phyloP scores from a whole-genome alignment of 2,888 invertebrate species.

The Epicampocera succincta region DNA sequence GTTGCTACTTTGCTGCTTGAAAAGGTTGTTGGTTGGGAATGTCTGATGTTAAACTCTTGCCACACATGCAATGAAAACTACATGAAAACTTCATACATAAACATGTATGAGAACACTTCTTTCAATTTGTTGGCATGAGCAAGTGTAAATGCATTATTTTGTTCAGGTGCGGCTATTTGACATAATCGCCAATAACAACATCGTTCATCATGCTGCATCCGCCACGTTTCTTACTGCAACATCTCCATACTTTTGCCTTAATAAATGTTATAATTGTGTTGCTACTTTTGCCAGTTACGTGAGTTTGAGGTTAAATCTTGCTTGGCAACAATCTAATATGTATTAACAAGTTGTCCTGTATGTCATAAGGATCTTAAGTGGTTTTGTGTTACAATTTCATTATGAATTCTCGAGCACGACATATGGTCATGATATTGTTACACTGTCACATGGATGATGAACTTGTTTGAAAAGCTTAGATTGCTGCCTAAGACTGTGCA shows the following conservation, averaged over 20 bases:
- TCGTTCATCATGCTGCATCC: neutral
- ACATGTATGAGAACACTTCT: neutral
- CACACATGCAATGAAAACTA: constrained; percentile 6
- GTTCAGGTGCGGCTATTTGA: neutral
- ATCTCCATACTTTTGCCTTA: neutral
- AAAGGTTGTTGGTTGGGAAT: too few relatives aligned
- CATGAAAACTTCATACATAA: neutral
- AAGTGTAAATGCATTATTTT: neutral
- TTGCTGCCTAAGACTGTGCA: too few relatives aligned
- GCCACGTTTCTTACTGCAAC: neutral
- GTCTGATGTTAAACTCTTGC: neutral
- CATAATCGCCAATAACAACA: constrained; percentile 18
- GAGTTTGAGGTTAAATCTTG: neutral
- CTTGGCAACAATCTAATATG: constrained; percentile 2
- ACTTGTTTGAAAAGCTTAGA: too few relatives aligned
- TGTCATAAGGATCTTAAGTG: constrained; percentile 28
- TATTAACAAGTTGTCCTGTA: constrained; percentile 38
- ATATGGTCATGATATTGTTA: neutral
- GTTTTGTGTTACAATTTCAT: constrained; percentile 18
- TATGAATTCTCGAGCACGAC: neutral
- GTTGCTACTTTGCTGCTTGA: constrained; percentile 38
- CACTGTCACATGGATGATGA: too few relatives aligned
- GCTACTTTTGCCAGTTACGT: constrained; percentile 15
- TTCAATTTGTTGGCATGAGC: neutral
- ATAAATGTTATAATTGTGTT: constrained; percentile 25